A percentile compares a stretch with the other conserved stretches of the same genome.
Conservation (phyloP, 2,113 vertebrate genomes). For the Rissa tridactyla region DNA sequence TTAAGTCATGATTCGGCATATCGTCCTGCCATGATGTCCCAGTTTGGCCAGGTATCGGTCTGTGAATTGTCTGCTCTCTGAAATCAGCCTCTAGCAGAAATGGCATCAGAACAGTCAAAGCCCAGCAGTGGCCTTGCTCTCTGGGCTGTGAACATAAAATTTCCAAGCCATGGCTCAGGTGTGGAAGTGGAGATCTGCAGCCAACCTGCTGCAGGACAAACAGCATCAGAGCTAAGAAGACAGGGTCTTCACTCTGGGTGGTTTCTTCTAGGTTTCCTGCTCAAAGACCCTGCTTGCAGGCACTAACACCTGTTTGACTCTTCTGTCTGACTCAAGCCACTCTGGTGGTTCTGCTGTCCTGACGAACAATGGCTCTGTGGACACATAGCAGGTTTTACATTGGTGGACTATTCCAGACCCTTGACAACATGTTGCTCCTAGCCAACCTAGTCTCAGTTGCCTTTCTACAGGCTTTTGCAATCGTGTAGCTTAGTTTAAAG, state of each 20-base stretch:
- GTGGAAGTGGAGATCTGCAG: neutral
- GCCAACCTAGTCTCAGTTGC: neutral
- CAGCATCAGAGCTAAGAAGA: neutral
- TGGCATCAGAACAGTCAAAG: neutral
- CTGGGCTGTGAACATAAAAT: neutral
- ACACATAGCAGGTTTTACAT: neutral
- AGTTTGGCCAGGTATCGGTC: accelerated
- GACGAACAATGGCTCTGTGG: neutral
- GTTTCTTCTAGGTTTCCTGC: neutral
- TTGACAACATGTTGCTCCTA: neutral
- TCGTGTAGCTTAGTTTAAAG: neutral
- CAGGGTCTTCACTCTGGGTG: neutral
- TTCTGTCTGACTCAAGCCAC: neutral
- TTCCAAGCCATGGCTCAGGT: neutral
- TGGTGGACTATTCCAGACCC: neutral
- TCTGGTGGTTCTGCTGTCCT: neutral
- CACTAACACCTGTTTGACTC: neutral
- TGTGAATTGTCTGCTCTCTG: neutral
- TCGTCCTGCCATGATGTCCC: neutral
- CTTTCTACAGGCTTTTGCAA: neutral
- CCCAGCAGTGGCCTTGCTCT: neutral
- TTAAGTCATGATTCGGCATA: neutral
- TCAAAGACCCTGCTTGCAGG: neutral
- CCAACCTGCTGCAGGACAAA: neutral
- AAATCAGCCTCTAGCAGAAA: neutral